Evolutionary conservation across 2,888 invertebrate genomes (phyloP).

Genomic region (Asteroscopus sphinx): DNA sequence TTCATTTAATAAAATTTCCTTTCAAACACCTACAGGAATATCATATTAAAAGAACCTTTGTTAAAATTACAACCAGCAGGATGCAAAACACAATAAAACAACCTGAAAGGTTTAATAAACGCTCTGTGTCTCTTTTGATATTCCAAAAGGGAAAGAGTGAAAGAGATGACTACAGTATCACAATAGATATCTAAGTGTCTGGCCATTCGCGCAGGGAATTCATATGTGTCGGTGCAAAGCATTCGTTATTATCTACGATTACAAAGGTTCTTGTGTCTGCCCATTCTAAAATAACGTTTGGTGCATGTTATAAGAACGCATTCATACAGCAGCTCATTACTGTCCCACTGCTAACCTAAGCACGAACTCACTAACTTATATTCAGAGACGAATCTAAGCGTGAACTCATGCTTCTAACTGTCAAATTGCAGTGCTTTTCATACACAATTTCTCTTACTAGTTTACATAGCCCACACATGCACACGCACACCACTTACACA

Average conservation of each 20-base stretch:
- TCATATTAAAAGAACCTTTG: constrained; percentile 24
- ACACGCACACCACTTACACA: too few species aligned
- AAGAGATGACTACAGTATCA: constrained; percentile 15
- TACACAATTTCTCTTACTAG: too few species aligned
- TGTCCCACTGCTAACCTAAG: too few species aligned
- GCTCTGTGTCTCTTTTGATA: constrained; percentile 5
- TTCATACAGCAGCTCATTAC: too few species aligned
- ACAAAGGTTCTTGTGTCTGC: constrained; percentile 48
- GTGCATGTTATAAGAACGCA: constrained; percentile 39
- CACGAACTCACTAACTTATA: too few species aligned
- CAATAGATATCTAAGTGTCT: constrained; percentile 33
- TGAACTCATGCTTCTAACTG: too few species aligned
- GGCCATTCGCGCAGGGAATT: constrained; percentile 35
- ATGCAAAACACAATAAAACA: constrained; percentile 45
- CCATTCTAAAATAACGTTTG: constrained; percentile 39
- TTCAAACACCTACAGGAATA: constrained; percentile 5
- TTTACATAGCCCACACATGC: too few species aligned
- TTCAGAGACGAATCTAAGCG: too few species aligned
- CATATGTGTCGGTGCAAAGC: constrained; percentile 50
- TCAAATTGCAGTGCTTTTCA: too few species aligned
- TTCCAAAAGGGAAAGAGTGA: constrained; percentile 6
- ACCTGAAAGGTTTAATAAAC: constrained; percentile 27
- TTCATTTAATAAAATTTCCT: constrained; percentile 24
- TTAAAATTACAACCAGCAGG: constrained; percentile 33
- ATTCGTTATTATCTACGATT: constrained; percentile 51